phyloP scores from a whole-genome alignment of 2,888 invertebrate species.

The Andricus quercusramuli region DNA sequence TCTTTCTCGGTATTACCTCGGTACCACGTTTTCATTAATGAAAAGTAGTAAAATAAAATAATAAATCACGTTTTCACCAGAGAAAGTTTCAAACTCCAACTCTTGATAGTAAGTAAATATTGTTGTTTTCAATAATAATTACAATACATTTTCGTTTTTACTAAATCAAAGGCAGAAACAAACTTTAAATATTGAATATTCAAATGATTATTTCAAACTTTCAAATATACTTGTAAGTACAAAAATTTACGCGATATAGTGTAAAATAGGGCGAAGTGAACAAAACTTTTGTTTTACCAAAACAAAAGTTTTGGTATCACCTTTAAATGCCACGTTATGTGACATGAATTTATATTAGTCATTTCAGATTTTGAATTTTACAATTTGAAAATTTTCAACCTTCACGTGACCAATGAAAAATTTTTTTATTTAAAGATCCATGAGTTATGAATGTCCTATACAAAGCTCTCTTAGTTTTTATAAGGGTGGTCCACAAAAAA shows the following conservation, averaged over 20 bases:
- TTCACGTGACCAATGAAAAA: too few relatives aligned
- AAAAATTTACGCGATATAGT: background rate
- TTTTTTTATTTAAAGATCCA: too few relatives aligned
- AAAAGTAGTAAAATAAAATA: background rate
- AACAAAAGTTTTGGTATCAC: too few relatives aligned
- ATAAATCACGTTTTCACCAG: background rate
- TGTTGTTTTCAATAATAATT: background rate
- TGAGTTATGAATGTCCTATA: too few relatives aligned
- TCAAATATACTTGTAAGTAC: background rate
- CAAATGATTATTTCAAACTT: background rate
- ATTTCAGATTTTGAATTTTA: too few relatives aligned
- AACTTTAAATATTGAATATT: background rate
- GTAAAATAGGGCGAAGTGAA: background rate
- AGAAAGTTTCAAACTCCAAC: background rate
- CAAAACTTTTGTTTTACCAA: too few relatives aligned
- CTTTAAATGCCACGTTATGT: too few relatives aligned
- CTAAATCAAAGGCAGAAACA: background rate
- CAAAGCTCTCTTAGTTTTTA: too few relatives aligned
- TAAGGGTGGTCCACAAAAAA: too few relatives aligned
- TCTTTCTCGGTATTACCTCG: conserved; percentile 9
- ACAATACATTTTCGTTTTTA: background rate
- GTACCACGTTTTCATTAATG: conserved; percentile 12
- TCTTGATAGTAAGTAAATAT: conserved; percentile 7
- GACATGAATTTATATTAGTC: too few relatives aligned
- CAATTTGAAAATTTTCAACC: too few relatives aligned